phyloP scores from a whole-genome alignment of 2,888 invertebrate genomes.

The Drosophila antonietae region DNA sequence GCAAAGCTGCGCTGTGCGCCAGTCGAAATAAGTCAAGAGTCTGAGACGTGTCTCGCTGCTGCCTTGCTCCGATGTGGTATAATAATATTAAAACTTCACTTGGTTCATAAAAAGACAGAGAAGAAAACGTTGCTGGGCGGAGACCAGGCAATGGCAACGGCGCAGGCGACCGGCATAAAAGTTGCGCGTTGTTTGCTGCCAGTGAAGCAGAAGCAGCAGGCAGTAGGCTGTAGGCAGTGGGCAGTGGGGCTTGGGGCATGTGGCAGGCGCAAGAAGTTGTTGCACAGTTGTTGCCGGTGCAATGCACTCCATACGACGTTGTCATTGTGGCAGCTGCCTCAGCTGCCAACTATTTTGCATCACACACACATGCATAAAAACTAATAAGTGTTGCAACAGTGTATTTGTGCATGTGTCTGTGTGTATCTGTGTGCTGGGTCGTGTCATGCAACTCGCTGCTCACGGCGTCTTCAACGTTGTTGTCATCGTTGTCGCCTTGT shows the following conservation, averaged over 20 bases:
- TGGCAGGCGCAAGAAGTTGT: constrained; percentile 56
- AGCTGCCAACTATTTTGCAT: constrained; percentile 80
- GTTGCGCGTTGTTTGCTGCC: constrained; percentile 74
- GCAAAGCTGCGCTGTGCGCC: constrained; percentile 18
- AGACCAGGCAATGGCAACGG: background rate
- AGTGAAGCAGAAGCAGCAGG: constrained; percentile 59
- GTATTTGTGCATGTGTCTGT: background rate
- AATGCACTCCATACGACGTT: constrained; percentile 66
- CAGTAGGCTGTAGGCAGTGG: background rate
- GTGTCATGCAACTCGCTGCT: constrained; percentile 58
- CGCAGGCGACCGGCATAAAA: constrained; percentile 64
- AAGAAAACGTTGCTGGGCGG: constrained; percentile 40
- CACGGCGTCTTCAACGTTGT: constrained; percentile 39
- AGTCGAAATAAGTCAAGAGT: constrained; percentile 59
- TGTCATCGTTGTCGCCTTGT: constrained; percentile 57
- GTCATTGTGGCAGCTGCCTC: constrained; percentile 60
- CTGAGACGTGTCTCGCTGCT: constrained; percentile 55
- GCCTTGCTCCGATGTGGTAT: constrained; percentile 71
- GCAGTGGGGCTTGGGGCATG: constrained; percentile 24
- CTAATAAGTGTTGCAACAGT: constrained; percentile 47
- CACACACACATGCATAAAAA: constrained; percentile 31
- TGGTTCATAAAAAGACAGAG: constrained; percentile 19
- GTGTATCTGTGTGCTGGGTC: constrained; percentile 38
- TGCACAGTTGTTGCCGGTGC: constrained; percentile 62
- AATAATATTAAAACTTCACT: constrained; percentile 76